Conservation (phyloP, 2,113 vertebrate species). For the Montifringilla adamsi region DNA sequence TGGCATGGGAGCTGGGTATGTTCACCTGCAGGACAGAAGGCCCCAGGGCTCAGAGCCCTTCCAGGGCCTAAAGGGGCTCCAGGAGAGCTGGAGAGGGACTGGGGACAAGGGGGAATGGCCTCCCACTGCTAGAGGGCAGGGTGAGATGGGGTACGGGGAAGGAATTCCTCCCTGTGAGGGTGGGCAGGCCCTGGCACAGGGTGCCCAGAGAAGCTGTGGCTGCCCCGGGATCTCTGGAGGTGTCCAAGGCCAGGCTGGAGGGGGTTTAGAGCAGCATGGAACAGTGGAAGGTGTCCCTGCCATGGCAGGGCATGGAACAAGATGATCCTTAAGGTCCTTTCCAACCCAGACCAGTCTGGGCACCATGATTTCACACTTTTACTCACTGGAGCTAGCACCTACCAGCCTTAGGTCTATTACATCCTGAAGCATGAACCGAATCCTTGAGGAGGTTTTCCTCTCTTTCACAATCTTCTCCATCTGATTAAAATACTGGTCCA, state of each 20-base stretch:
- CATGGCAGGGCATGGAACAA: fast-evolving
- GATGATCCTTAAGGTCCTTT: background rate
- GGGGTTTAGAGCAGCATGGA: fast-evolving
- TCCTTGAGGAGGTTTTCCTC: constrained; percentile 94
- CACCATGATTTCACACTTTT: background rate
- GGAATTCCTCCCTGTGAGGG: fast-evolving
- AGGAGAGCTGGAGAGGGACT: background rate
- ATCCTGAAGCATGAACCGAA: constrained; percentile 97
- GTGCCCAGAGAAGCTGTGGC: background rate
- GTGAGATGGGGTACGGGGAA: background rate
- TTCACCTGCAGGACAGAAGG: background rate
- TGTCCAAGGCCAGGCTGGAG: background rate
- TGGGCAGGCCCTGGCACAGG: background rate
- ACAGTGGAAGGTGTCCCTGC: background rate
- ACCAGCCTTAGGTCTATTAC: constrained; percentile 94
- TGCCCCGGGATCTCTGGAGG: background rate
- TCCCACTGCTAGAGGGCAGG: background rate
- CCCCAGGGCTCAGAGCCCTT: background rate
- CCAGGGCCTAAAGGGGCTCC: background rate
- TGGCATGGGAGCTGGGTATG: fast-evolving
- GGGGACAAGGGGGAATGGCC: background rate
- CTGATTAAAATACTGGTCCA: constrained; percentile 98
- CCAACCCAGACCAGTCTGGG: background rate
- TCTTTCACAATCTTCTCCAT: constrained; percentile 99
- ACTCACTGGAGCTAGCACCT: constrained; percentile 49